Percentiles rank a stretch among this genome's conserved stretches.
phyloP scores from a whole-genome alignment of 1,140 invertebrate genomes.

The Aphis gossypii region DNA sequence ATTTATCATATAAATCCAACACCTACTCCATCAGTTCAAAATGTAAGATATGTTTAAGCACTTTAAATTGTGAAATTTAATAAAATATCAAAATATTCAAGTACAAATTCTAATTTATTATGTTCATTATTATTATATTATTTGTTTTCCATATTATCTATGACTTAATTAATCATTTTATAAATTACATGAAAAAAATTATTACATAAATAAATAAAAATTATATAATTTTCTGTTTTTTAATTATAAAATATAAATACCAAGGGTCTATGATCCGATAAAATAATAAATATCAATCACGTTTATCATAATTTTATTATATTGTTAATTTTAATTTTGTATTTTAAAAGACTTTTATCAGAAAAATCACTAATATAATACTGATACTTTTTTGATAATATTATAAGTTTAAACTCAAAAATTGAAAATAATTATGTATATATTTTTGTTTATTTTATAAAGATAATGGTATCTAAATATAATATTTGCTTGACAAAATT shows the following conservation, averaged over 20 bases:
- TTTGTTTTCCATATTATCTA: background rate
- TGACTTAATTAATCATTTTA: background rate
- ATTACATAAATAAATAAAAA: background rate
- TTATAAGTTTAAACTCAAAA: no score
- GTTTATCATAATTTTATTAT: background rate
- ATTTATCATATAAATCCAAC: background rate
- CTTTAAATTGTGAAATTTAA: background rate
- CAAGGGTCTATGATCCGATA: background rate
- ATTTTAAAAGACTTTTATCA: no score
- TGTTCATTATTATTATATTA: background rate
- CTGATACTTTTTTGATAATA: no score
- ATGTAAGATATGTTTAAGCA: background rate
- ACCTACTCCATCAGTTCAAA: background rate
- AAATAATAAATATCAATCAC: background rate
- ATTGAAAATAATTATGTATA: background rate
- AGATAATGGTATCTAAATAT: no score
- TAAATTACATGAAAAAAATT: background rate
- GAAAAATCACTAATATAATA: no score
- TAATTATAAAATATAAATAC: background rate
- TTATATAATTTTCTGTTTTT: background rate
- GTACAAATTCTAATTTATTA: background rate
- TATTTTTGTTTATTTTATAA: no score
- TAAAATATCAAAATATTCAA: background rate
- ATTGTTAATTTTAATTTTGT: background rate
- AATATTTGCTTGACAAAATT: background rate